phyloP scores from a whole-genome alignment of 2,797 vertebrate species.

The Gymnopithys bicolor region DNA sequence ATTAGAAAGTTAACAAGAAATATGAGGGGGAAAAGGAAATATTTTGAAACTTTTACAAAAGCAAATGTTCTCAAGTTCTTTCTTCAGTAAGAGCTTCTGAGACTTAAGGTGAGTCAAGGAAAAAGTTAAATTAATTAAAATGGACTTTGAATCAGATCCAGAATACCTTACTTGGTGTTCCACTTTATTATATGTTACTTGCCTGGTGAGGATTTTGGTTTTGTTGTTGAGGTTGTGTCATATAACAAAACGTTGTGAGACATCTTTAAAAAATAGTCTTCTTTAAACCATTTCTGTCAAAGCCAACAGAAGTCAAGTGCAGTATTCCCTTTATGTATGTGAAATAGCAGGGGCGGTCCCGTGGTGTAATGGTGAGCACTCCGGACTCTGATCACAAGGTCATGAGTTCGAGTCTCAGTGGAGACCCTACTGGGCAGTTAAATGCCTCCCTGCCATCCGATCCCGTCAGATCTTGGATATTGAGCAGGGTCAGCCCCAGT shows the following conservation, averaged over 20 bases:
- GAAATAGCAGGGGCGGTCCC: neutral
- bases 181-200: neutral
- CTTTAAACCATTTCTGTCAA: neutral
- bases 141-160: neutral
- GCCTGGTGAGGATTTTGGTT: neutral
- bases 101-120: neutral
- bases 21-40: neutral
- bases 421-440: too few relatives aligned
- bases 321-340: neutral
- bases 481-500: too few relatives aligned
- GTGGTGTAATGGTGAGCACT: too few relatives aligned
- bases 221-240: neutral
- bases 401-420: too few relatives aligned
- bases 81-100: neutral
- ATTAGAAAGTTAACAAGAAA: neutral
- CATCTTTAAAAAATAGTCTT: neutral
- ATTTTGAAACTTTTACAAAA: neutral
- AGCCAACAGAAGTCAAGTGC: neutral
- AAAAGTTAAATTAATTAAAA: neutral
- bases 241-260: neutral
- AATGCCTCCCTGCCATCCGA: too few relatives aligned
- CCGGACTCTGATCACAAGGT: too few relatives aligned
- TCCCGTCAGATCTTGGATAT: too few relatives aligned
- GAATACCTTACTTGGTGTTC: neutral
- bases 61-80: neutral